A percentile compares a stretch with the other conserved stretches of the same genome.
phyloP scores from a whole-genome alignment of 1,140 invertebrate genomes.

The Euura saliciscinereae region DNA sequence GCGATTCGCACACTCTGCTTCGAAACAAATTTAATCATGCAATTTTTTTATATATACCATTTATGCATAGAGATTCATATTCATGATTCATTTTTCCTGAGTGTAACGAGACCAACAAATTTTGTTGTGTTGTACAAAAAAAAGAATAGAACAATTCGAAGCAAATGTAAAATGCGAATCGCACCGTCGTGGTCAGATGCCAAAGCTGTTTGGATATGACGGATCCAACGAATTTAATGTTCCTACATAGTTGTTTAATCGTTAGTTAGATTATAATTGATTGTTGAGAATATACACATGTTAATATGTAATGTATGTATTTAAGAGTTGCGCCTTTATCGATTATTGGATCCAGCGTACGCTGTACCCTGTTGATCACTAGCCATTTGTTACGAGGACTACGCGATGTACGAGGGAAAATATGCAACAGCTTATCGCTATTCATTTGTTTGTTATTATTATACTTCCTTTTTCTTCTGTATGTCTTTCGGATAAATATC shows the following conservation, averaged over 20 bases:
- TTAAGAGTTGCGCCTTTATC: neutral
- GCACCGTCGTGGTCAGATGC: neutral
- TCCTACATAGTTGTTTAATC: neutral
- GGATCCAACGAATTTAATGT: neutral
- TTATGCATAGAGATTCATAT: too few species aligned
- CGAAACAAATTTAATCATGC: too few species aligned
- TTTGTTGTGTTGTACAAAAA: too few species aligned
- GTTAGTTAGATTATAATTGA: neutral
- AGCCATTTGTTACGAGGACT: too few species aligned
- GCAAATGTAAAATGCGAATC: neutral
- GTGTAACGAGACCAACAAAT: neutral
- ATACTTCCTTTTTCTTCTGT: too few species aligned
- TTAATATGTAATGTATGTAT: neutral
- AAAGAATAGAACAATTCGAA: neutral
- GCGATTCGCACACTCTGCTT: neutral
- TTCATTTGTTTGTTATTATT: too few species aligned
- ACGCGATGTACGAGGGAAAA: too few species aligned
- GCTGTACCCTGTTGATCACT: too few species aligned
- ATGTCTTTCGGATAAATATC: too few species aligned
- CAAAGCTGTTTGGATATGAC: slow-evolving; percentile 3
- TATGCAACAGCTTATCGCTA: too few species aligned
- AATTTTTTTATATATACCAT: too few species aligned
- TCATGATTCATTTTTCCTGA: too few species aligned
- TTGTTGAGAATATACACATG: neutral
- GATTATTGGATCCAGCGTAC: neutral